A percentile compares a stretch with the other conserved stretches of the same genome.
These are phyloP conservation scores for Xyrichtys novacula DNA, from an alignment of 2,797 vertebrate species.

Conservation along the genomic window DNA sequence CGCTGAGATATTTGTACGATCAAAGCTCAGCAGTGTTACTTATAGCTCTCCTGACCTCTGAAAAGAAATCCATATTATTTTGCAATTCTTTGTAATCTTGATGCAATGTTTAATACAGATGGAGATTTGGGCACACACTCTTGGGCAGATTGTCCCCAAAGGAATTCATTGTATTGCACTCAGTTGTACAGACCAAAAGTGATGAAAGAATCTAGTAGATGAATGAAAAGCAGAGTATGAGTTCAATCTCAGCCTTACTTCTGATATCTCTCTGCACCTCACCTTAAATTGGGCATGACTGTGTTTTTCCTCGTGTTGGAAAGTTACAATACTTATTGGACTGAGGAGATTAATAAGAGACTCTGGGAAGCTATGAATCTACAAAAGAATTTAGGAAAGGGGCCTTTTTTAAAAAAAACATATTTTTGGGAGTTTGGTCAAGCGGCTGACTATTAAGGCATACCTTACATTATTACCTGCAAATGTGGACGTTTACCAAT, in stretches of 20 bases:
- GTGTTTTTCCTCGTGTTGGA: background rate
- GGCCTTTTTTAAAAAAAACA: no score
- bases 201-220: background rate
- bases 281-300: no score
- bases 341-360: background rate
- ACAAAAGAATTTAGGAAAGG: slow-evolving; percentile 1
- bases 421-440: no score
- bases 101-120: background rate
- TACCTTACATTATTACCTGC: no score
- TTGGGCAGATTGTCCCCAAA: slow-evolving; percentile 1
- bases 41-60: background rate
- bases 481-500: no score
- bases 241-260: background rate
- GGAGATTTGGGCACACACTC: background rate
- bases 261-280: background rate
- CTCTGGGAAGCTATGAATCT: background rate
- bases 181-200: background rate
- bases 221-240: background rate
- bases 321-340: background rate
- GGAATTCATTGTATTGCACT: background rate
- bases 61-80: background rate
- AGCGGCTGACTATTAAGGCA: no score
- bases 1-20: background rate
- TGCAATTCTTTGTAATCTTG: background rate
- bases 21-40: background rate